Evolutionary conservation across 2,888 invertebrate species (phyloP).

Genomic region (Drosophila hamatofila): DNA sequence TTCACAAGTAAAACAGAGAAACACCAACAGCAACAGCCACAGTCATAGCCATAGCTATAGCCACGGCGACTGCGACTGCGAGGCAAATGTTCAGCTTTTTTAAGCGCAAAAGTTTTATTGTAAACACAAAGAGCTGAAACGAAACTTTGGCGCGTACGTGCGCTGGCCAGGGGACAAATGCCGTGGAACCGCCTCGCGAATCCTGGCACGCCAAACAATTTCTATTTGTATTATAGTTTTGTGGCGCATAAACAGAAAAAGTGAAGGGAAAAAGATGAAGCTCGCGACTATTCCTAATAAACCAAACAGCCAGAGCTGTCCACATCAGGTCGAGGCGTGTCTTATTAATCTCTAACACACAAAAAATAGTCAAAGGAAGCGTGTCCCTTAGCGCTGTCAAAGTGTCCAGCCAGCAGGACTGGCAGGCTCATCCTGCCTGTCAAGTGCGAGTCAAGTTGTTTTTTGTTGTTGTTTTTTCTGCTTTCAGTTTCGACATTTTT

Average conservation of each 20-base stretch:
- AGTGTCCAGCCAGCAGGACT: slow-evolving; percentile 68
- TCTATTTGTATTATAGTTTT: slow-evolving; percentile 71
- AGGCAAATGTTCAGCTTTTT: slow-evolving; percentile 28
- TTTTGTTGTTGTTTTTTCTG: slow-evolving; percentile 19
- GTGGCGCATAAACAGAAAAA: slow-evolving; percentile 56
- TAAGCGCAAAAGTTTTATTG: slow-evolving; percentile 74
- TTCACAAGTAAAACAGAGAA: slow-evolving; percentile 84
- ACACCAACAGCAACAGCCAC: background rate
- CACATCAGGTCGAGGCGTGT: slow-evolving; percentile 22
- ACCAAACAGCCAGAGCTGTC: slow-evolving; percentile 34
- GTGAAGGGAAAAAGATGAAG: slow-evolving; percentile 9
- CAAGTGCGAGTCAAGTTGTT: slow-evolving; percentile 42
- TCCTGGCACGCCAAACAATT: slow-evolving; percentile 25
- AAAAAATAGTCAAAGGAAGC: slow-evolving; percentile 27
- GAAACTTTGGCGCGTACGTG: slow-evolving; percentile 70
- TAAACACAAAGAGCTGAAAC: slow-evolving; percentile 51
- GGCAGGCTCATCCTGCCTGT: slow-evolving; percentile 77
- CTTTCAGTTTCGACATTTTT: slow-evolving; percentile 76
- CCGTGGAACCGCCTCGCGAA: slow-evolving; percentile 29
- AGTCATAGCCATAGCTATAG: no score
- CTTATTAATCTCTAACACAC: slow-evolving; percentile 63
- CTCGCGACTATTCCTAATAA: slow-evolving; percentile 56
- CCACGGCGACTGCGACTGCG: slow-evolving; percentile 57
- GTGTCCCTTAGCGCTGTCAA: slow-evolving; percentile 63
- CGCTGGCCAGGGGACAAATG: slow-evolving; percentile 33